phyloP scores from a whole-genome alignment of 1,140 invertebrate species.

The Harpegnathos saltator region DNA sequence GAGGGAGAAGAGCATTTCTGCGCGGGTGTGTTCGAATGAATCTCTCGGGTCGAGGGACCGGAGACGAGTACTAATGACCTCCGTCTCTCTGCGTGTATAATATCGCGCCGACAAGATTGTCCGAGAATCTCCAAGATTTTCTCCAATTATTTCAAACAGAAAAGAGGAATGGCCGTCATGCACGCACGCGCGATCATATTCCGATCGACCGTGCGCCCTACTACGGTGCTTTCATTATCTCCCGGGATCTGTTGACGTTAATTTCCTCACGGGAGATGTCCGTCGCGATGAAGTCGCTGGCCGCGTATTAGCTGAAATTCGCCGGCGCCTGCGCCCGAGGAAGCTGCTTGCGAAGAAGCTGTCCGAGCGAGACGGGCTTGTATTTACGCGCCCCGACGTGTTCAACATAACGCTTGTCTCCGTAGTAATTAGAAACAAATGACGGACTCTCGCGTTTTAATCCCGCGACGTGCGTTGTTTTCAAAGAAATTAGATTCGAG shows the following conservation, averaged over 20 bases:
- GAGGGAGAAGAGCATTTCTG: neutral
- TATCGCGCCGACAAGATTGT: slow-evolving; percentile 15
- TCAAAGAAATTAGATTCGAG: slow-evolving; percentile 11
- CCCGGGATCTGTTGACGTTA: slow-evolving; percentile 20
- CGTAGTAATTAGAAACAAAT: slow-evolving; percentile 2
- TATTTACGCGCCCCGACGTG: neutral
- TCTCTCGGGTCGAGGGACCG: slow-evolving; percentile 12
- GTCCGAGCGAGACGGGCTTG: neutral
- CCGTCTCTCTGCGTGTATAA: slow-evolving; percentile 35
- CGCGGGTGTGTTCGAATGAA: slow-evolving; percentile 51
- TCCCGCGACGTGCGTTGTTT: neutral
- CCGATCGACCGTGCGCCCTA: slow-evolving; percentile 13
- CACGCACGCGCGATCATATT: slow-evolving; percentile 2
- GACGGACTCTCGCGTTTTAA: neutral
- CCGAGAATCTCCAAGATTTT: slow-evolving; percentile 21
- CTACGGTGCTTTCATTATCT: slow-evolving; percentile 4
- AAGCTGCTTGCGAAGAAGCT: neutral
- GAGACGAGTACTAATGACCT: slow-evolving; percentile 53
- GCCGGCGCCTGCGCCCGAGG: neutral
- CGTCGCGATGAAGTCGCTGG: neutral
- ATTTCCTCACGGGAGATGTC: neutral
- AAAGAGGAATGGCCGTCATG: too few species aligned
- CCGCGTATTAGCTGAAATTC: slow-evolving; percentile 6
- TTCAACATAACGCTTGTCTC: neutral
- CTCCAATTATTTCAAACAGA: slow-evolving; percentile 41